Percentiles rank a stretch among this genome's conserved stretches.
Evolutionary conservation across 1,140 invertebrate species (phyloP).

Genomic region (Wasmannia auropunctata): DNA sequence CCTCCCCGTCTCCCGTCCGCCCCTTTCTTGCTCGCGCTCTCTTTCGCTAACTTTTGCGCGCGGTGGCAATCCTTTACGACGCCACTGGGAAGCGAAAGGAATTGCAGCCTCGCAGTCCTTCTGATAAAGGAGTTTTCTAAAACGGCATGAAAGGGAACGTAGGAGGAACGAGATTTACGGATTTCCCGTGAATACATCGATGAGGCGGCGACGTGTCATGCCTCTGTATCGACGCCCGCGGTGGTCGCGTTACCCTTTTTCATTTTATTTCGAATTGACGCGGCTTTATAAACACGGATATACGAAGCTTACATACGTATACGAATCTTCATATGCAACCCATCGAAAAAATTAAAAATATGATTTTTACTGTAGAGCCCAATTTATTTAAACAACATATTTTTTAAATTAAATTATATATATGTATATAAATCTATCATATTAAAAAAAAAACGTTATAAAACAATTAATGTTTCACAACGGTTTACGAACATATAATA

Average conservation of each 20-base stretch:
- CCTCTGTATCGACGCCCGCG: slow-evolving; percentile 37
- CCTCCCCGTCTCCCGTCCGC: neutral
- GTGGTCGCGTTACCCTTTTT: neutral
- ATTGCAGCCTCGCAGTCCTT: slow-evolving; percentile 58
- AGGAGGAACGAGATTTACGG: slow-evolving; percentile 44
- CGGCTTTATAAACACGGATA: neutral
- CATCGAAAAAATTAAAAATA: neutral
- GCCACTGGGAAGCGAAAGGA: slow-evolving; percentile 71
- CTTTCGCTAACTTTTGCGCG: slow-evolving; percentile 68
- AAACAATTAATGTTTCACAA: neutral
- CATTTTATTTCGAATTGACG: slow-evolving; percentile 22
- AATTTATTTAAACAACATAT: neutral
- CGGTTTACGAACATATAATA: neutral
- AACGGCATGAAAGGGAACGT: slow-evolving; percentile 42
- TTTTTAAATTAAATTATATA: no score
- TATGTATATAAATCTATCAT: neutral
- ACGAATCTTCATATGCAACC: neutral
- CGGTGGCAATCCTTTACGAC: slow-evolving; percentile 71
- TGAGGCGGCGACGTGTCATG: slow-evolving; percentile 43
- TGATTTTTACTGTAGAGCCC: neutral
- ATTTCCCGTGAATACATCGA: slow-evolving; percentile 51
- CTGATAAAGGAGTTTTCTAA: slow-evolving; percentile 71
- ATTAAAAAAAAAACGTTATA: neutral
- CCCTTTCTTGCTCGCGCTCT: slow-evolving; percentile 51
- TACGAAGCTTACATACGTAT: neutral